Conservation (phyloP, 2,888 invertebrate species). For the Amphimallon solstitiale region DNA sequence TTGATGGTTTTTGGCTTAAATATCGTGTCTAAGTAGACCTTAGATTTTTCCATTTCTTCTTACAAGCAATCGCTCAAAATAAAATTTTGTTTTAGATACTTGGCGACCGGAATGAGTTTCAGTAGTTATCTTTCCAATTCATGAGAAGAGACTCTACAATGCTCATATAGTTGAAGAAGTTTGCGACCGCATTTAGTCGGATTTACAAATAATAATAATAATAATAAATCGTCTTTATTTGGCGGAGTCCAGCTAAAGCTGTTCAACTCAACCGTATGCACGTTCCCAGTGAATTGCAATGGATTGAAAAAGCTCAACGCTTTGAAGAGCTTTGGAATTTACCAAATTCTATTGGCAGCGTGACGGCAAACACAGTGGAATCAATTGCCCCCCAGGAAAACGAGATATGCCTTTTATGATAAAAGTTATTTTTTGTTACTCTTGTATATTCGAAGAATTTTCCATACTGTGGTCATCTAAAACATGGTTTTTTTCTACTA, state of each 20-base stretch:
- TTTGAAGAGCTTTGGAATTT: constrained; percentile 32
- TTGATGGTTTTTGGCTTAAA: constrained; percentile 22
- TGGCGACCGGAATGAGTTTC: constrained; percentile 33
- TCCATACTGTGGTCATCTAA: constrained; percentile 19
- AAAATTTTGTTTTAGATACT: constrained; percentile 33
- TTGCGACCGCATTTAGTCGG: constrained; percentile 23
- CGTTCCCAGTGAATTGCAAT: constrained; percentile 12
- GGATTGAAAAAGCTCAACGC: constrained; percentile 26
- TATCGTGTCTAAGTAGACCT: constrained; percentile 15
- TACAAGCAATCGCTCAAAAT: constrained; percentile 29
- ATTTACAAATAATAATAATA: constrained; percentile 31
- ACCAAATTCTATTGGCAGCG: constrained; percentile 6
- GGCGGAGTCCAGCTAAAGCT: too few relatives aligned
- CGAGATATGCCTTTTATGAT: constrained; percentile 28
- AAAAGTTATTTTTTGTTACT: constrained; percentile 8
- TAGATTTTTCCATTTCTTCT: constrained; percentile 35
- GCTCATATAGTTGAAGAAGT: constrained; percentile 35
- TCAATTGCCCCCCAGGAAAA: too few relatives aligned
- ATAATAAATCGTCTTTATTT: too few relatives aligned
- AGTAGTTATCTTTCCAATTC: constrained; percentile 32
- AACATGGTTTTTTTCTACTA: constrained; percentile 25
- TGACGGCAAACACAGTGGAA: too few relatives aligned
- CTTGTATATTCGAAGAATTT: constrained; percentile 6
- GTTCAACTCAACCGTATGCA: too few relatives aligned
- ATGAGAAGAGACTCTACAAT: constrained; percentile 33